A percentile compares a stretch with the other conserved stretches of the same genome.
Evolutionary conservation across 2,888 invertebrate species (phyloP).

Genomic region (Synanthedon andrenaeformis): DNA sequence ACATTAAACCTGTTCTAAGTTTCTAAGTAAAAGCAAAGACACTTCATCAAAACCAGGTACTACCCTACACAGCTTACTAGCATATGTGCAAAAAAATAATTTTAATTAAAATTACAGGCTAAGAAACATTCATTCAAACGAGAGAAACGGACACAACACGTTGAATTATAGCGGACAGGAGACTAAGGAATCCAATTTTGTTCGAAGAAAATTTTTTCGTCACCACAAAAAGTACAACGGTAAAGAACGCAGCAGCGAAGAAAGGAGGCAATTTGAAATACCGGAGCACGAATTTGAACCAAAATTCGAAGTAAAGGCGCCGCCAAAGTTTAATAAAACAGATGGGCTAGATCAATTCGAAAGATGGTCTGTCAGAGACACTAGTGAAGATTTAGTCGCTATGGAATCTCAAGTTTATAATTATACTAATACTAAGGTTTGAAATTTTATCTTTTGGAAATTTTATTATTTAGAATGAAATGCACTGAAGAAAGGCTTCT

Average conservation of each 20-base stretch:
- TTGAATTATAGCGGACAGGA: constrained; percentile 20
- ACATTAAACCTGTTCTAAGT: no score
- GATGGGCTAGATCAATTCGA: constrained; percentile 32
- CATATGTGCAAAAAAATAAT: no score
- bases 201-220: constrained; percentile 52
- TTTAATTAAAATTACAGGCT: constrained; percentile 25
- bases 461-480: no score
- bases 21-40: no score
- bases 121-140: constrained; percentile 49
- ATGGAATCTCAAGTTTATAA: constrained; percentile 39
- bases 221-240: constrained; percentile 40
- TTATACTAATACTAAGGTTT: constrained; percentile 34
- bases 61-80: no score
- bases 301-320: constrained; percentile 66
- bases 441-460: constrained; percentile 3
- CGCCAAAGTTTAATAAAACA: constrained; percentile 34
- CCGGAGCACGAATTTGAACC: constrained; percentile 74
- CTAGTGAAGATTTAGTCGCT: constrained; percentile 48
- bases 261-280: constrained; percentile 41
- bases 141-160: constrained; percentile 30
- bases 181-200: constrained; percentile 20
- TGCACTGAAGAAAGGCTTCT: no score
- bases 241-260: constrained; percentile 15
- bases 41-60: no score
- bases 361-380: constrained; percentile 57